Percentiles rank a stretch among this genome's conserved stretches.
Conservation (phyloP, 2,797 vertebrate species). For the Molossus alvarezi region DNA sequence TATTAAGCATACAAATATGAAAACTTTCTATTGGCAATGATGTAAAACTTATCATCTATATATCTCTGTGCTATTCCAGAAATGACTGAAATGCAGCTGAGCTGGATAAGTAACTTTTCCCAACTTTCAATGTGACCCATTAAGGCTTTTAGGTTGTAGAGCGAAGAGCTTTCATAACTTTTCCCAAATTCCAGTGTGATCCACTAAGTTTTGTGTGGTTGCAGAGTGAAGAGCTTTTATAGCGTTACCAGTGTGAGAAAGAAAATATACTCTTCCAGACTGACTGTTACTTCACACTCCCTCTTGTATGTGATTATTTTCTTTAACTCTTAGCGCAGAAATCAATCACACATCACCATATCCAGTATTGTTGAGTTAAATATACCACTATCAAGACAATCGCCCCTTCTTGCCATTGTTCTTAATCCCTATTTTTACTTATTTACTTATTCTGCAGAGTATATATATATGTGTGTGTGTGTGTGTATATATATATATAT, state of each 20-base stretch:
- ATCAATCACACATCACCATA: neutral
- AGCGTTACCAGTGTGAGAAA: neutral
- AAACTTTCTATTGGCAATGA: neutral
- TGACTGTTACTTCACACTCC: neutral
- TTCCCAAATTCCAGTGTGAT: neutral
- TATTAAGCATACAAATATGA: neutral
- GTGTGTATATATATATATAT: no score
- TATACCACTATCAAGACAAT: neutral
- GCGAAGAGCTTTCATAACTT: neutral
- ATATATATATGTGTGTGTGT: neutral
- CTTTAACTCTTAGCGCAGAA: neutral
- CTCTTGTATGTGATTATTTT: neutral
- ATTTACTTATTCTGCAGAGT: constrained; percentile 11
- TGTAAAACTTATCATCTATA: neutral
- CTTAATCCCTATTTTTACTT: neutral
- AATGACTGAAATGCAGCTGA: neutral
- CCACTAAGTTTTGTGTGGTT: neutral
- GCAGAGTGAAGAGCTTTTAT: neutral
- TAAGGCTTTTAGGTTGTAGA: neutral
- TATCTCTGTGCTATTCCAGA: neutral
- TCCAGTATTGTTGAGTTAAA: neutral
- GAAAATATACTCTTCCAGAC: neutral
- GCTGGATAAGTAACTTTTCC: neutral
- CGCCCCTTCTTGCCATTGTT: neutral
- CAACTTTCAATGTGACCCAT: neutral